Percentiles rank a stretch among this genome's conserved stretches.
These are phyloP conservation scores for Lepidurus arcticus DNA, from an alignment of 1,140 invertebrate genomes.

Conservation along the genomic window DNA sequence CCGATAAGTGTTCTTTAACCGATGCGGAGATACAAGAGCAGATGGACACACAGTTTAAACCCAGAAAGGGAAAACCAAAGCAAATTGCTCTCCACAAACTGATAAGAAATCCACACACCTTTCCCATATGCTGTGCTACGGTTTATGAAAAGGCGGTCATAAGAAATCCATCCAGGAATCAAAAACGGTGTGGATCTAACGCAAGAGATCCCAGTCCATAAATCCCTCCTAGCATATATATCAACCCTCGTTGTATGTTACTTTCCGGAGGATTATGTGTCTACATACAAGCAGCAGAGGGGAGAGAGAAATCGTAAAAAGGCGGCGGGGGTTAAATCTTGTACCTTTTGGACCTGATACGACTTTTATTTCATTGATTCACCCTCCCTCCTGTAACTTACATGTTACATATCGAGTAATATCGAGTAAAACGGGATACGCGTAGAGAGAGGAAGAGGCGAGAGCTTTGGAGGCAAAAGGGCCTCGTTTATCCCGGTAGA, in stretches of 20 bases:
- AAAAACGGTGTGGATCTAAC: neutral
- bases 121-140: neutral
- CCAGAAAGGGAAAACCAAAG: neutral
- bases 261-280: neutral
- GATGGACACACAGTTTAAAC: neutral
- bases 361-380: slow-evolving; percentile 19
- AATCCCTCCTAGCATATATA: neutral
- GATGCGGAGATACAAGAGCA: neutral
- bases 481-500: neutral
- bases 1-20: neutral
- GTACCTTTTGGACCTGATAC: slow-evolving; percentile 6
- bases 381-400: neutral
- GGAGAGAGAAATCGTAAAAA: neutral
- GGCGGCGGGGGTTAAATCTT: neutral
- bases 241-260: neutral
- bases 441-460: neutral
- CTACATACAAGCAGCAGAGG: neutral
- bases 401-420: too few species aligned
- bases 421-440: too few species aligned
- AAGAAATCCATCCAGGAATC: neutral
- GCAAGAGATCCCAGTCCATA: neutral
- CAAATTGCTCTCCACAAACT: neutral
- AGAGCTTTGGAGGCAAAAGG: neutral
- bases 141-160: neutral
- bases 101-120: neutral